phyloP scores from a whole-genome alignment of 35 echinoderm and acorn worm genomes.

The Hemicentrotus pulcherrimus region DNA sequence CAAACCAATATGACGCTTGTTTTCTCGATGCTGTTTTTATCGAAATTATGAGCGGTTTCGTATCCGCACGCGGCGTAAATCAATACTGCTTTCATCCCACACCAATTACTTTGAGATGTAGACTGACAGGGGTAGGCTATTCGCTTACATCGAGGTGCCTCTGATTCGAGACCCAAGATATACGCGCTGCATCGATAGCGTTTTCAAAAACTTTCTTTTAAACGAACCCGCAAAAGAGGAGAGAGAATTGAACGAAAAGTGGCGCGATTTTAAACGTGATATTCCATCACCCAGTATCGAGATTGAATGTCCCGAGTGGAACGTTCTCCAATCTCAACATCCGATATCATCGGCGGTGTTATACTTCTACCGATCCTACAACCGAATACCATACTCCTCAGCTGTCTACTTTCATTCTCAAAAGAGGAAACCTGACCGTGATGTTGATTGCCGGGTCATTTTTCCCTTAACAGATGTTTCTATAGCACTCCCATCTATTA shows the following conservation, averaged over 20 bases:
- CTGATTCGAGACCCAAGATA: slow-evolving; percentile 16
- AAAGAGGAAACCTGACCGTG: slow-evolving; percentile 17
- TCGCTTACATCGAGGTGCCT: slow-evolving; percentile 25
- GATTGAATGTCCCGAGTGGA: slow-evolving; percentile 39
- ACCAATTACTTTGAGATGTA: slow-evolving; percentile 54
- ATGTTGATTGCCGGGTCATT: slow-evolving; percentile 47
- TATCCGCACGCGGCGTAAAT: slow-evolving; percentile 51
- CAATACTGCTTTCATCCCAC: slow-evolving; percentile 49
- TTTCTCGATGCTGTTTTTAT: slow-evolving; percentile 55
- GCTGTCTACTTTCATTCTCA: slow-evolving; percentile 39
- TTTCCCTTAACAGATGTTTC: slow-evolving; percentile 53
- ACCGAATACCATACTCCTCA: slow-evolving; percentile 19
- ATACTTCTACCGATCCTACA: not conserved
- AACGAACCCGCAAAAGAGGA: not conserved
- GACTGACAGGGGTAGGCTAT: slow-evolving; percentile 43
- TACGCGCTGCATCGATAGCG: slow-evolving; percentile 3
- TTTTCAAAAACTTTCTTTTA: not conserved
- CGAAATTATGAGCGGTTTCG: slow-evolving; percentile 57
- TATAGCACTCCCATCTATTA: slow-evolving; percentile 28
- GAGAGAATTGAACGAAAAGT: not conserved
- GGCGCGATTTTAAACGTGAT: slow-evolving; percentile 25
- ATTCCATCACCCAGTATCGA: slow-evolving; percentile 32
- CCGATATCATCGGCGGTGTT: slow-evolving; percentile 33
- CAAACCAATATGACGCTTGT: slow-evolving; percentile 56
- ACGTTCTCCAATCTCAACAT: slow-evolving; percentile 19